Evolutionary conservation across 1,140 invertebrate species (phyloP).

Genomic region (Proales similis): DNA sequence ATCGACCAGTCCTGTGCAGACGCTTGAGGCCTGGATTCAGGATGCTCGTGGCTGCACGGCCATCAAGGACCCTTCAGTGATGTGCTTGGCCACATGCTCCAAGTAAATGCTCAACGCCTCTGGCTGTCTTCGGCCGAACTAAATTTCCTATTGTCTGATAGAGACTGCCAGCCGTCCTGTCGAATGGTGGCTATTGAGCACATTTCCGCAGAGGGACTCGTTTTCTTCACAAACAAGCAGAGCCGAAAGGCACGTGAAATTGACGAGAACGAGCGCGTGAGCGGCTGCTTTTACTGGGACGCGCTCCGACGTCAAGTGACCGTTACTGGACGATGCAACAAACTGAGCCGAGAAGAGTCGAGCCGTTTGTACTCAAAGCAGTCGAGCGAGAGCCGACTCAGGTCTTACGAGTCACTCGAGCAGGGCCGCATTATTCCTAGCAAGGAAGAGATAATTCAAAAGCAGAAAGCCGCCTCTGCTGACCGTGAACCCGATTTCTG

Average conservation of each 20-base stretch:
- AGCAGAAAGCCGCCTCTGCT: not conserved
- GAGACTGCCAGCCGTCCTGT: slow-evolving; percentile 24
- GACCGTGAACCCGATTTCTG: slow-evolving; percentile 1
- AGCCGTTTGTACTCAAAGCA: not conserved
- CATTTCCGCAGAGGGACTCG: not conserved
- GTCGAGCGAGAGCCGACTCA: not conserved
- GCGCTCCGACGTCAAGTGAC: slow-evolving; percentile 13
- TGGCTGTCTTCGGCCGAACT: not conserved
- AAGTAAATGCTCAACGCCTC: not conserved
- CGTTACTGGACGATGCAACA: not conserved
- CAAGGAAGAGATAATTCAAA: slow-evolving; percentile 17
- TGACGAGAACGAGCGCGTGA: not conserved
- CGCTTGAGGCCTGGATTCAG: slow-evolving; percentile 11
- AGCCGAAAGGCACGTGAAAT: slow-evolving; percentile 21
- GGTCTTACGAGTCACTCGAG: not conserved
- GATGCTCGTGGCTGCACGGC: not conserved
- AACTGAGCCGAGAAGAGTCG: slow-evolving; percentile 9
- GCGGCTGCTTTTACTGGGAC: slow-evolving; percentile 30
- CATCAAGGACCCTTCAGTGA: slow-evolving; percentile 1
- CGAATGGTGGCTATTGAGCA: slow-evolving; percentile 5
- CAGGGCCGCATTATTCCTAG: slow-evolving; percentile 22
- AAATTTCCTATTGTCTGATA: not conserved
- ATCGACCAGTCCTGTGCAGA: slow-evolving; percentile 1
- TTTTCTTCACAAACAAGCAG: slow-evolving; percentile 24
- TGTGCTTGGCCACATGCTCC: slow-evolving; percentile 20